These are phyloP conservation scores for Bettongia penicillata DNA, from an alignment of 2,113 vertebrate species.

Conservation along the genomic window DNA sequence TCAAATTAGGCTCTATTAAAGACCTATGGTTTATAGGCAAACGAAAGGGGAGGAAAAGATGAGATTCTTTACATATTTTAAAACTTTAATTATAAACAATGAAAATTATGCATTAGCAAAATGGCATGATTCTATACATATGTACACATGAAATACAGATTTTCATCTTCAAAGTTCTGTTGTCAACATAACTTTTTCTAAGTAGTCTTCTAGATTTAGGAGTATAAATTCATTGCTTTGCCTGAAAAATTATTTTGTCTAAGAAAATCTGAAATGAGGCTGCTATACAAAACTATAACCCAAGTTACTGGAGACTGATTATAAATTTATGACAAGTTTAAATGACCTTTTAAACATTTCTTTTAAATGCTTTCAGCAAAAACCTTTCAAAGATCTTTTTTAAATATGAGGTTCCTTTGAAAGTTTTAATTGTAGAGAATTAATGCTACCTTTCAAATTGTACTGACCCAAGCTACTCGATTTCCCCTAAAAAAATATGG, in stretches of 20 bases:
- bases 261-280: constrained; percentile 17
- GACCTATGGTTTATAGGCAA: constrained; percentile 44
- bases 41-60: not conserved
- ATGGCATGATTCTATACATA: not conserved
- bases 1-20: constrained; percentile 37
- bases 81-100: not conserved
- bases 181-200: not conserved
- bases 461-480: not conserved
- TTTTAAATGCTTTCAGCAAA: not conserved
- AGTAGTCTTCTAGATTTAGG: constrained; percentile 7
- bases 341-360: not conserved
- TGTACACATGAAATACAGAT: not conserved
- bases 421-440: no score
- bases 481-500: not conserved
- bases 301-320: not conserved
- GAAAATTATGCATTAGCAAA: not conserved
- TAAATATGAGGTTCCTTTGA: not conserved
- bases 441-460: not conserved
- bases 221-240: constrained; percentile 42
- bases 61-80: not conserved
- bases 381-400: not conserved
- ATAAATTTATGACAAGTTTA: not conserved
- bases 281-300: not conserved
- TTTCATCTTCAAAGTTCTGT: constrained; percentile 37
- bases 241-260: constrained; percentile 19